These are phyloP conservation scores for Gyps fulvus DNA, from an alignment of 2,113 vertebrate genomes.

Conservation along the genomic window DNA sequence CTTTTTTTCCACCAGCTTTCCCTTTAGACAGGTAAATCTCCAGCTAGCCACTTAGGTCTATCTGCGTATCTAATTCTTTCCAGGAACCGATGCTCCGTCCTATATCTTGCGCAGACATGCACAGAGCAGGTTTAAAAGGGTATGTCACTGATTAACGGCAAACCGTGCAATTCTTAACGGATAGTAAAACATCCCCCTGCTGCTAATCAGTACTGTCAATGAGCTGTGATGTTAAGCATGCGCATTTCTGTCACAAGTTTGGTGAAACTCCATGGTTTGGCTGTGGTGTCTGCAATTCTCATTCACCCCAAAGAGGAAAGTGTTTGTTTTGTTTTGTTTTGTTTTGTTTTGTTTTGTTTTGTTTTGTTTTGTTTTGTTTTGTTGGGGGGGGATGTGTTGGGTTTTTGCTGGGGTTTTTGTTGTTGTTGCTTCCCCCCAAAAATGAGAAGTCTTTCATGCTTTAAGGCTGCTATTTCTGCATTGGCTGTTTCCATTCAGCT, in stretches of 20 bases:
- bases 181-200: neutral
- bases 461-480: neutral
- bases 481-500: neutral
- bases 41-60: neutral
- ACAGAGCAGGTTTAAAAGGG: neutral
- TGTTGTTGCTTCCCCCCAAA: accelerated
- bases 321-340: neutral
- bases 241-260: neutral
- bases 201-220: neutral
- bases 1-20: neutral
- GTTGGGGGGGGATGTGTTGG: too few relatives aligned
- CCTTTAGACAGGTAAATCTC: neutral
- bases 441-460: neutral
- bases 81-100: neutral
- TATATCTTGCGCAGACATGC: neutral
- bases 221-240: neutral
- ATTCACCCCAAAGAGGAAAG: neutral
- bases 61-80: neutral
- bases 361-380: too few relatives aligned
- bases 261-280: neutral
- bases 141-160: neutral
- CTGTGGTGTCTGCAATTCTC: neutral
- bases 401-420: neutral
- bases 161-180: neutral
- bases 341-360: too few relatives aligned